Evolutionary conservation across 2,797 vertebrate species (phyloP).

Genomic region (Anomalospiza imberbis): DNA sequence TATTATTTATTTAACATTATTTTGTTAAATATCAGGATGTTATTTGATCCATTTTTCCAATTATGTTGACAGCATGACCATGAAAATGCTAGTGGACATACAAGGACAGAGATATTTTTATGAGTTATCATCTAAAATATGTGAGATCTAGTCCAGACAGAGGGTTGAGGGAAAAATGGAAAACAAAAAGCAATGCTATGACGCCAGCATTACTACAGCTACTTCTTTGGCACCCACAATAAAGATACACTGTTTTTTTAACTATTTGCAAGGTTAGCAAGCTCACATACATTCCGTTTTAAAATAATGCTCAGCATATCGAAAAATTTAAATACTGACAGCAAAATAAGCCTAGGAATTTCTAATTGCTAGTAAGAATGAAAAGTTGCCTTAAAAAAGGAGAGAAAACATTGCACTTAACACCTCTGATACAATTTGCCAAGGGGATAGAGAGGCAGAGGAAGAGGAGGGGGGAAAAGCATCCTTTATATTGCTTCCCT

Average conservation of each 20-base stretch:
- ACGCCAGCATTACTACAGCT: neutral
- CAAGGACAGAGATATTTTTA: neutral
- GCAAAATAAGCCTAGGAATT: neutral
- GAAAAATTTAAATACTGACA: neutral
- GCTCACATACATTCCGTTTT: neutral
- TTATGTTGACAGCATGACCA: neutral
- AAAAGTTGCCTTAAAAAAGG: neutral
- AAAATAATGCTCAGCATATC: neutral
- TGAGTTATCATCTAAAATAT: neutral
- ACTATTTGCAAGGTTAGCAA: neutral
- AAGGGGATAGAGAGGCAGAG: neutral
- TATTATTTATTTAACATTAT: neutral
- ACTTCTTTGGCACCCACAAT: neutral
- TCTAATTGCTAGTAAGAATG: neutral
- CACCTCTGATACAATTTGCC: neutral
- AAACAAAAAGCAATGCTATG: neutral
- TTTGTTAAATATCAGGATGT: neutral
- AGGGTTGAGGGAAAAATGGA: neutral
- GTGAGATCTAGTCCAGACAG: neutral
- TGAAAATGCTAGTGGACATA: neutral
- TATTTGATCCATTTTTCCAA: neutral
- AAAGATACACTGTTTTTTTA: rapidly evolving
- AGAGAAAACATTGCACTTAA: neutral
- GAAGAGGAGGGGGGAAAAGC: neutral
- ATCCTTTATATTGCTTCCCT: neutral